Percentiles rank a stretch among this genome's conserved stretches.
Evolutionary conservation across 2,113 vertebrate species (phyloP).

Genomic region (Ceuthmochares aereus): DNA sequence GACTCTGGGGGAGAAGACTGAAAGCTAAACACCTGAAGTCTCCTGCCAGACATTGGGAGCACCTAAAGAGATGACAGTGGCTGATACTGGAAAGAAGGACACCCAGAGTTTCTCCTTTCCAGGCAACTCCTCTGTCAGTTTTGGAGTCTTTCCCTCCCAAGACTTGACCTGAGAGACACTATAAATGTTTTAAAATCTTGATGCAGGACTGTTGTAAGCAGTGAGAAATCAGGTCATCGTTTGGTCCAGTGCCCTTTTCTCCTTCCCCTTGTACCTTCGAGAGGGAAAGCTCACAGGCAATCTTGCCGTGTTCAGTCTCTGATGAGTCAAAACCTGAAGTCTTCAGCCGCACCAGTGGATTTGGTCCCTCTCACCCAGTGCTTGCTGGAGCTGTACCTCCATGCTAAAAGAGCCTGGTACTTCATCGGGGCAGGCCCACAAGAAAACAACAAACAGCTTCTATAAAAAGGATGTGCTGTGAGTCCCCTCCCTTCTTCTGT

Average conservation of each 20-base stretch:
- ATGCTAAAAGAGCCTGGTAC: not conserved
- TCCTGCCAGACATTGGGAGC: not conserved
- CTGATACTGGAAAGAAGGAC: not conserved
- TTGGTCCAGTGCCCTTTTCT: not conserved
- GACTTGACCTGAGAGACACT: not conserved
- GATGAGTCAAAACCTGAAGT: not conserved
- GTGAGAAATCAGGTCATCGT: not conserved
- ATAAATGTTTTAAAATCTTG: not conserved
- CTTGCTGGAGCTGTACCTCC: not conserved
- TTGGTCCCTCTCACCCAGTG: not conserved
- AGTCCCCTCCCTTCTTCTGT: not conserved
- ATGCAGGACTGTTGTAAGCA: not conserved
- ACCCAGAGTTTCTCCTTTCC: not conserved
- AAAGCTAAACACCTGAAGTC: not conserved
- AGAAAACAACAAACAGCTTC: not conserved
- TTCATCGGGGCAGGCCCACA: not conserved
- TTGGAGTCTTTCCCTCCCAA: not conserved
- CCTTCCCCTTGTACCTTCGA: accelerated
- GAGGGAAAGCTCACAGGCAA: not conserved
- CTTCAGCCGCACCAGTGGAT: not conserved
- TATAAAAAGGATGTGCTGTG: not conserved
- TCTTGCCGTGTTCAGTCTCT: not conserved
- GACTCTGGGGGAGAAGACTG: accelerated
- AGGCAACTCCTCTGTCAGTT: not conserved
- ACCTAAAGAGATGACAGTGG: not conserved